A percentile compares a stretch with the other conserved stretches of the same genome.
phyloP scores from a whole-genome alignment of 2,797 vertebrate species.

The Urophycis tenuis region DNA sequence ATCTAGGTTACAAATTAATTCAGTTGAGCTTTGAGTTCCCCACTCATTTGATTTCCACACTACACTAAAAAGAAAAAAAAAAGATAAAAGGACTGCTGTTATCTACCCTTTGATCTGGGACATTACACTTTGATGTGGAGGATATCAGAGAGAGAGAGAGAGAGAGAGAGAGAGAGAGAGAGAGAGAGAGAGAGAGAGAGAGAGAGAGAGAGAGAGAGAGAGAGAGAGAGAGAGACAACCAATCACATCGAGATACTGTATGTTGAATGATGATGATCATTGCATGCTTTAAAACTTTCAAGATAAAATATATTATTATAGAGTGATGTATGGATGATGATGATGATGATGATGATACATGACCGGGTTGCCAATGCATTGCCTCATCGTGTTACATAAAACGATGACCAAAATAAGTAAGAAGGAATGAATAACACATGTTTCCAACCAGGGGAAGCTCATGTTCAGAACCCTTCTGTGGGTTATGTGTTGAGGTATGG shows the following conservation, averaged over 20 bases:
- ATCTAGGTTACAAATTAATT: neutral
- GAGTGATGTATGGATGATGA: no score
- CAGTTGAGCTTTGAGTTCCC: neutral
- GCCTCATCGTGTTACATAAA: neutral
- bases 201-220: neutral
- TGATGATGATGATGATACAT: no score
- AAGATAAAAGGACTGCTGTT: neutral
- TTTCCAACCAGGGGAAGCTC: neutral
- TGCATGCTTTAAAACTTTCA: no score
- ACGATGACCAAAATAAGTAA: neutral
- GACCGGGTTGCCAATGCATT: neutral
- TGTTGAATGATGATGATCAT: neutral
- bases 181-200: no score
- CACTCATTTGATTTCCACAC: neutral
- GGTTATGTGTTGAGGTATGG: neutral
- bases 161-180: no score
- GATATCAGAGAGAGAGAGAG: neutral
- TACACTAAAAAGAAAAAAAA: neutral
- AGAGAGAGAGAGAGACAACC: neutral
- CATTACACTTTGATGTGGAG: neutral
- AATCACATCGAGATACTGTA: no score
- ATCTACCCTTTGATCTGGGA: neutral
- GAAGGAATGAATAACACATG: neutral
- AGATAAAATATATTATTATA: no score
- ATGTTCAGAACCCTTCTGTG: neutral